A percentile compares a stretch with the other conserved stretches of the same genome.
Evolutionary conservation across 1,140 invertebrate genomes (phyloP).

Genomic region (Pogonognathellus flavescens): DNA sequence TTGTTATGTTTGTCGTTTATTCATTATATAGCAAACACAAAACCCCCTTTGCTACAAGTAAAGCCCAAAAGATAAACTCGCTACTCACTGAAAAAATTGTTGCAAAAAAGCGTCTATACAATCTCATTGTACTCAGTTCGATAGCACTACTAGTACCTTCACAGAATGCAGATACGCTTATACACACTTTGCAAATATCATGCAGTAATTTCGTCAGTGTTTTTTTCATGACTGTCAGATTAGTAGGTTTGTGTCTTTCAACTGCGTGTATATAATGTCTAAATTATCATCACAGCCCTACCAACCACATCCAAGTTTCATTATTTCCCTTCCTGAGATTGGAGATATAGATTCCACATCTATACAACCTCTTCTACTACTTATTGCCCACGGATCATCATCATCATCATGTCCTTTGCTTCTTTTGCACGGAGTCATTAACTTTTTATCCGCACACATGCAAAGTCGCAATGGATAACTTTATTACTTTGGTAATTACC

Average conservation of each 20-base stretch:
- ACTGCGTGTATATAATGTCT: constrained; percentile 1
- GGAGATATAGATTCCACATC: background rate
- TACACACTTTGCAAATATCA: background rate
- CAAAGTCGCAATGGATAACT: background rate
- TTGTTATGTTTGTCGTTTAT: constrained; percentile 6
- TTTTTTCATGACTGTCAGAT: constrained; percentile 42
- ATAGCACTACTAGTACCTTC: background rate
- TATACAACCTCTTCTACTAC: background rate
- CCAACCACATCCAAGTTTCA: too few species aligned
- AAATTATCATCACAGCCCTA: constrained; percentile 9
- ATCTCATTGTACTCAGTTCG: constrained; percentile 4
- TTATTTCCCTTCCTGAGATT: background rate
- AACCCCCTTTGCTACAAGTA: background rate
- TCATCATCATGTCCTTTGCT: background rate
- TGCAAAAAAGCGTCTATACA: background rate
- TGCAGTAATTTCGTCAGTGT: constrained; percentile 20
- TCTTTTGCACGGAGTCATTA: constrained; percentile 11
- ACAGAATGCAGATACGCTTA: background rate
- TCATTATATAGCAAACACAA: background rate
- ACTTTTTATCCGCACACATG: constrained; percentile 18
- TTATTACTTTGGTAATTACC: background rate
- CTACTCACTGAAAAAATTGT: background rate
- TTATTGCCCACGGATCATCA: background rate
- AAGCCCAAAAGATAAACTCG: background rate
- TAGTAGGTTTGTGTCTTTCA: constrained; percentile 42